Conservation (phyloP, 2,888 invertebrate genomes). For the Elysia crispata region DNA sequence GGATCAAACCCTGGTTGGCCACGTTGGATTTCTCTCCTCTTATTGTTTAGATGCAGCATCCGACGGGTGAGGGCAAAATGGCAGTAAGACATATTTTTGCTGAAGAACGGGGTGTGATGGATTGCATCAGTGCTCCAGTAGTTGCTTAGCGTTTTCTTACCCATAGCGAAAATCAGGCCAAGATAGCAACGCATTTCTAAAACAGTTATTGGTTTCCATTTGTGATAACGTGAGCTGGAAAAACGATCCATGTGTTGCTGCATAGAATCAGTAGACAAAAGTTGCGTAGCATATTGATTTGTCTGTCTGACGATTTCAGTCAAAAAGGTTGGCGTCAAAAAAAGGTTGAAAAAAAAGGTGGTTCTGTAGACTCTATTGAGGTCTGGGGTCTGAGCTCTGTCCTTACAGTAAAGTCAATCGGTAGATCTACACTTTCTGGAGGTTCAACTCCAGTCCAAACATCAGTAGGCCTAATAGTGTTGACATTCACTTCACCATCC, state of each 20-base stretch:
- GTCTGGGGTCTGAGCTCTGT: too few relatives aligned
- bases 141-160: background rate
- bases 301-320: conserved; percentile 1
- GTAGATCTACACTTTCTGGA: too few relatives aligned
- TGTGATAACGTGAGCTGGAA: background rate
- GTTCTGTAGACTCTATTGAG: too few relatives aligned
- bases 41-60: conserved; percentile 32
- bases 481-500: too few relatives aligned
- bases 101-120: conserved; percentile 28
- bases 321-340: background rate
- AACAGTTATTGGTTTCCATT: background rate
- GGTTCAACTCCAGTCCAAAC: too few relatives aligned
- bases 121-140: conserved; percentile 4
- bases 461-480: too few relatives aligned
- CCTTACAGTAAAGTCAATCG: too few relatives aligned
- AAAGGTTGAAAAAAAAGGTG: background rate
- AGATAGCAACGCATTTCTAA: background rate
- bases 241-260: background rate
- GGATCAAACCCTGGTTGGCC: conserved; percentile 14
- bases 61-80: background rate
- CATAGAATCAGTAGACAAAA: background rate
- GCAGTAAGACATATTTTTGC: background rate
- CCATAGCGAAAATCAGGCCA: background rate
- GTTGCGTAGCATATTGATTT: background rate
- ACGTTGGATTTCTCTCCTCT: background rate